A percentile compares a stretch with the other conserved stretches of the same genome.
Evolutionary conservation across 2,797 vertebrate genomes (phyloP).

Genomic region (Pipistrellus kuhlii): DNA sequence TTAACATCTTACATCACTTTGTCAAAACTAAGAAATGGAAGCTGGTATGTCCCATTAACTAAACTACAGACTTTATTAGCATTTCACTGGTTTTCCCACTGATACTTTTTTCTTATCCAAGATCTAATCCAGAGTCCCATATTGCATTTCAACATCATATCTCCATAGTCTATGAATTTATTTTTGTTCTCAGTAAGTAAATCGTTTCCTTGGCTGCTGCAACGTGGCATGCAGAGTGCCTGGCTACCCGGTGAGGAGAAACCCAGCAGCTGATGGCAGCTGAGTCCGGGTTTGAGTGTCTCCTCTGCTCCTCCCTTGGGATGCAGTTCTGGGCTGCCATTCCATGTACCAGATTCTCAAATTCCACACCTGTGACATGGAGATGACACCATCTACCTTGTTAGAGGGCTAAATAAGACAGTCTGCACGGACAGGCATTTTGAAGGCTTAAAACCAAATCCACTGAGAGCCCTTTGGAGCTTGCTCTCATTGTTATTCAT

Average conservation of each 20-base stretch:
- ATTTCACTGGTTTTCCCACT: not conserved
- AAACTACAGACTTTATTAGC: not conserved
- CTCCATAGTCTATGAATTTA: not conserved
- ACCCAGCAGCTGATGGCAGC: not conserved
- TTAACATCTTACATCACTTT: not conserved
- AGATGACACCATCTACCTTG: not conserved
- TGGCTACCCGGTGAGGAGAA: not conserved
- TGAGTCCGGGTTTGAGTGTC: not conserved
- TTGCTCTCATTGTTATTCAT: not conserved
- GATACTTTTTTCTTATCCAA: not conserved
- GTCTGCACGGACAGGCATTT: not conserved
- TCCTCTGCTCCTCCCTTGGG: not conserved
- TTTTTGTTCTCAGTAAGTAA: slow-evolving; percentile 29
- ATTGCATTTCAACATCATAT: not conserved
- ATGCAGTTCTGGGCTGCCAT: not conserved
- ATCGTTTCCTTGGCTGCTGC: not conserved
- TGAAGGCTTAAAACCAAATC: not conserved
- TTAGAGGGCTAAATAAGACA: not conserved
- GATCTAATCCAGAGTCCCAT: not conserved
- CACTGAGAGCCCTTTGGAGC: not conserved
- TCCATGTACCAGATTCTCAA: not conserved
- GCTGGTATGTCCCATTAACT: not conserved
- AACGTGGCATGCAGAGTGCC: not conserved
- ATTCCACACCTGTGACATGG: not conserved
- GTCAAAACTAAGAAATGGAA: slow-evolving; percentile 22